Evolutionary conservation across 2,888 invertebrate species (phyloP), one percentile per base, ranked within the genome.

Genomic region (Melanotus villosus): DNA sequence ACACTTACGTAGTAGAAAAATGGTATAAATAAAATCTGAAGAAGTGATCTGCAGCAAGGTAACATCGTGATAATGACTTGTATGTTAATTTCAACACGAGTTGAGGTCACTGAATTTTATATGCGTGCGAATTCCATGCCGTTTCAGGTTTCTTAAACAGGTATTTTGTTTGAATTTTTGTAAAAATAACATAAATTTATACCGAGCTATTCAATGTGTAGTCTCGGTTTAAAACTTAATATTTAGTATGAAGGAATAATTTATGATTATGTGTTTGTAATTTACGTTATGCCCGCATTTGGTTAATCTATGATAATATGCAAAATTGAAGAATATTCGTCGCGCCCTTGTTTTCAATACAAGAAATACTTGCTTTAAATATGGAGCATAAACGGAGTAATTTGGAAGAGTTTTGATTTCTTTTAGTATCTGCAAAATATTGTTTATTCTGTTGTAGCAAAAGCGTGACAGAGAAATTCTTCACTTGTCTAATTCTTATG

Each of bases 81-180:
- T 3, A 34, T 41, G 21, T n/a, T 41, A 18, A 32, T 63, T n/a
- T 45, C 30, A 30, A 36, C 65, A 5, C 7, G 4, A 45, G 16
- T 19, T 19, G 47, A 23, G 47, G 47, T 47, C 47, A 47, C 47
- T 47, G 47, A 47, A 47, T 47, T 47, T 38, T 18, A 6, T n/a
- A 23, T 47, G 23, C 21, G 47, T 12, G 47, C n/a, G 23, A n/a
- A 47, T 19, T 47, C 10, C 6, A 14, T 16, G 41, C 7, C 14
- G 16, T 3, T 18, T 14, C 18, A 16, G 41, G 41, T 16, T 7
- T 41, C 16, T 16, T 41, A 14, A 41, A 47, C 47, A 21, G 47
- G 47, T 47, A 19, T 21, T 12, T 1, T 18, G 18, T 41, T 41
- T 14, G 2, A 9, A 41, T 41, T 41, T 41, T 41, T 14, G 3